Conservation (phyloP, 2,113 vertebrate genomes). For the Ammospiza caudacuta region DNA sequence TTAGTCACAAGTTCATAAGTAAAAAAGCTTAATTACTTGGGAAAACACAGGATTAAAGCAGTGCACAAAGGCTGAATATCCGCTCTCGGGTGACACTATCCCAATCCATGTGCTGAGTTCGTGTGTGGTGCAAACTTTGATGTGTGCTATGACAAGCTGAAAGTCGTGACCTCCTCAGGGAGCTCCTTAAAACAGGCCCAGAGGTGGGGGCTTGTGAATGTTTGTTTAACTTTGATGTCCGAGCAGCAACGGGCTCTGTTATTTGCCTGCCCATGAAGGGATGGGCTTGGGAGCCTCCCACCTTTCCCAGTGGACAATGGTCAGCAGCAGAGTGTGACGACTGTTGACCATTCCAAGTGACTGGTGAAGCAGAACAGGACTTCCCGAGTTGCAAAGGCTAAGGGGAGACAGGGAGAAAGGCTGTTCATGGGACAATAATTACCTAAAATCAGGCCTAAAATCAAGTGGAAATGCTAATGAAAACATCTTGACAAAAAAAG, state of each 20-base stretch:
- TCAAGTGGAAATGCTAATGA: neutral
- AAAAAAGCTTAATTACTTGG: conserved; percentile 78
- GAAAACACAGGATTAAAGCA: conserved; percentile 77
- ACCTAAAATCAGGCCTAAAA: conserved; percentile 16
- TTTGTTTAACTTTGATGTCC: conserved; percentile 94
- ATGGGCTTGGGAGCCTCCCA: conserved; percentile 68
- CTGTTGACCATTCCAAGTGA: conserved; percentile 87
- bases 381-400: conserved; percentile 26
- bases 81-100: conserved; percentile 69
- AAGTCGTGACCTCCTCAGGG: conserved; percentile 72
- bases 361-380: conserved; percentile 64
- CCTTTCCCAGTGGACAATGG: conserved; percentile 83
- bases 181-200: conserved; percentile 52
- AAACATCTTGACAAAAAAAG: neutral
- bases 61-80: conserved; percentile 76
- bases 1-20: conserved; percentile 85
- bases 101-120: conserved; percentile 74
- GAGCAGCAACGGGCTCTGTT: conserved; percentile 68
- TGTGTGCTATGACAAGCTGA: conserved; percentile 76
- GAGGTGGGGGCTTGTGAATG: conserved; percentile 52
- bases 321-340: conserved; percentile 81
- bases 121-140: conserved; percentile 83
- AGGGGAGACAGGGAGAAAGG: conserved; percentile 18
- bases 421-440: neutral
- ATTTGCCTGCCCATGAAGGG: conserved; percentile 77